Conservation (phyloP, 2,113 vertebrate genomes). For the Perognathus longimembris region DNA sequence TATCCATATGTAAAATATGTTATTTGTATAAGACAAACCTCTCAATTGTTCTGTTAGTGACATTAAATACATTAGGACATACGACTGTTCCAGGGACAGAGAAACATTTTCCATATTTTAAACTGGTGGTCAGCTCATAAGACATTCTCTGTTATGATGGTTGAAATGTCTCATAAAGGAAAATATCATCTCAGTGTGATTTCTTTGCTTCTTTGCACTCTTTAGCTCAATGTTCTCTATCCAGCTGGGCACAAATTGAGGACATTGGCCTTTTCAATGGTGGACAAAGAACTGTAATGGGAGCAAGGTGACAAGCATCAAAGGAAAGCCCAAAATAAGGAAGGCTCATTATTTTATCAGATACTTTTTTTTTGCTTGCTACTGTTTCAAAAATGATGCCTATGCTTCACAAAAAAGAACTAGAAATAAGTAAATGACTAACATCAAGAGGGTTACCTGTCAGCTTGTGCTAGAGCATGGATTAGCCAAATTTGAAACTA, state of each 20-base stretch:
- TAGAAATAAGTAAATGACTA: slow-evolving; percentile 57
- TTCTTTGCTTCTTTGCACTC: slow-evolving; percentile 77
- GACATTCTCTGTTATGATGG: slow-evolving; percentile 78
- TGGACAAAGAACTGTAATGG: slow-evolving; percentile 63
- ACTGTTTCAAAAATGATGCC: slow-evolving; percentile 76
- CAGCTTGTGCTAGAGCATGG: slow-evolving; percentile 14
- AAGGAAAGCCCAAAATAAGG: slow-evolving; percentile 72
- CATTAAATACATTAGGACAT: slow-evolving; percentile 63
- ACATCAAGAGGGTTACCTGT: slow-evolving; percentile 47
- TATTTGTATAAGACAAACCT: slow-evolving; percentile 70
- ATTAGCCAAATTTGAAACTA: slow-evolving; percentile 39
- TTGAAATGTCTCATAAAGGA: slow-evolving; percentile 73
- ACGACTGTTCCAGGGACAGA: slow-evolving; percentile 59
- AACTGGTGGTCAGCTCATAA: slow-evolving; percentile 75
- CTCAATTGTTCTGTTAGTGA: slow-evolving; percentile 49
- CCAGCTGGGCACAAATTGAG: slow-evolving; percentile 71
- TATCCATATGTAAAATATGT: slow-evolving; percentile 46
- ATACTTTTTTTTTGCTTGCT: slow-evolving; percentile 65
- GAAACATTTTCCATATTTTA: slow-evolving; percentile 78
- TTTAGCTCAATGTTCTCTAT: slow-evolving; percentile 71
- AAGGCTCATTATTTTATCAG: slow-evolving; percentile 77
- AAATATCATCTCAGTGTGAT: slow-evolving; percentile 82
- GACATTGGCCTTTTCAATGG: slow-evolving; percentile 69
- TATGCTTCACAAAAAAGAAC: slow-evolving; percentile 43
- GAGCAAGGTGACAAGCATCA: slow-evolving; percentile 63